These are phyloP conservation scores for Drosophila nr. medialis DNA, from an alignment of 2,888 invertebrate species.

Conservation along the genomic window DNA sequence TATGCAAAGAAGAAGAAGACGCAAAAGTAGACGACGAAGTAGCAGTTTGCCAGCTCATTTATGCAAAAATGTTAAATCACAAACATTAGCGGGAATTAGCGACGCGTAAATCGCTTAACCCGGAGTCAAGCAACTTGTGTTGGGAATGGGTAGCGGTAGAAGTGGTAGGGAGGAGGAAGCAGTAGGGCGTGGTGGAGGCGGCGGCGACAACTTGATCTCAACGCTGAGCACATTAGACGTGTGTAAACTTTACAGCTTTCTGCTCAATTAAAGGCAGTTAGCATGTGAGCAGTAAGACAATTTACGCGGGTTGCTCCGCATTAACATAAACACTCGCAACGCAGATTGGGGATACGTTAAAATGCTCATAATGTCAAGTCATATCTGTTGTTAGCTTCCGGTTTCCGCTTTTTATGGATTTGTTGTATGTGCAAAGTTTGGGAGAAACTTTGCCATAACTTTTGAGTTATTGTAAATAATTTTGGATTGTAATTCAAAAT, in stretches of 20 bases:
- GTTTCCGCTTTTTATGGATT: not conserved
- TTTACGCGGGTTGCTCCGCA: conserved; percentile 17
- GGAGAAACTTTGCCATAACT: not conserved
- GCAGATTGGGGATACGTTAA: conserved; percentile 3
- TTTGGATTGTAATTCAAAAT: not conserved
- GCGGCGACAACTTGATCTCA: conserved; percentile 27
- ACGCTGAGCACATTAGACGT: conserved; percentile 41
- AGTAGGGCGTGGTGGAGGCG: not conserved
- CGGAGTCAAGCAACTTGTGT: conserved; percentile 22
- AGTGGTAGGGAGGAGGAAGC: not conserved
- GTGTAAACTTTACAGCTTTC: conserved; percentile 62
- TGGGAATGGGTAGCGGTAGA: not conserved
- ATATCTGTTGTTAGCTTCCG: not conserved
- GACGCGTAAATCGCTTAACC: conserved; percentile 75
- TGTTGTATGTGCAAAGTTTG: no score
- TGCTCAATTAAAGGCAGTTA: conserved; percentile 66
- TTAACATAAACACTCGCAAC: conserved; percentile 20
- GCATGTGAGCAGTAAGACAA: conserved; percentile 23
- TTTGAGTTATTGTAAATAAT: not conserved
- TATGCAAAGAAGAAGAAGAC: conserved; percentile 9
- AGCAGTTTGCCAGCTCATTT: conserved; percentile 51
- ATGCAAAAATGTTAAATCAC: conserved; percentile 73
- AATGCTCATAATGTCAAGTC: conserved; percentile 5
- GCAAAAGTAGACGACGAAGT: conserved; percentile 2
- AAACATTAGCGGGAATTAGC: conserved; percentile 81